Conservation (phyloP, 2,888 invertebrate species). For the Dryomyza anilis region DNA sequence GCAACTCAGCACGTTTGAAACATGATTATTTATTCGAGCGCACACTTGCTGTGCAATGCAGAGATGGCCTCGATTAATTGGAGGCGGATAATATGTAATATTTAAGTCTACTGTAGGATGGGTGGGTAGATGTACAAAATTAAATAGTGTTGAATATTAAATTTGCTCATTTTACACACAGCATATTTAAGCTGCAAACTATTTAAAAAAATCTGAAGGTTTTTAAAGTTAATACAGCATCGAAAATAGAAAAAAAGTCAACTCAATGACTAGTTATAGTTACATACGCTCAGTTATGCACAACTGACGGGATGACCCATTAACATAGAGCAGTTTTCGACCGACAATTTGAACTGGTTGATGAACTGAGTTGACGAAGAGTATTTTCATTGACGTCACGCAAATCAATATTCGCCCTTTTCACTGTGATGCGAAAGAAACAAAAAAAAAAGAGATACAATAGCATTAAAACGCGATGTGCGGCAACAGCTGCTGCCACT, state of each 20-base stretch:
- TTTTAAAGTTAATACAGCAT: too few relatives aligned
- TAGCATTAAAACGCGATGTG: background rate
- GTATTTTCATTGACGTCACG: conserved; percentile 13
- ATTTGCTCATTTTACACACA: background rate
- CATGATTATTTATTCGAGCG: background rate
- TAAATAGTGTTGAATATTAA: background rate
- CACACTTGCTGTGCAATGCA: background rate
- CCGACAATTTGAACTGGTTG: too few relatives aligned
- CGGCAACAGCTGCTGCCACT: background rate
- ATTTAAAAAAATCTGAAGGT: too few relatives aligned
- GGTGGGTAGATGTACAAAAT: background rate
- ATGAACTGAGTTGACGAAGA: too few relatives aligned
- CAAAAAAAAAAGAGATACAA: background rate
- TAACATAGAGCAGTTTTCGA: too few relatives aligned
- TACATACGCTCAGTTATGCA: too few relatives aligned
- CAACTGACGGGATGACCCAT: too few relatives aligned
- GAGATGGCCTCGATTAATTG: background rate
- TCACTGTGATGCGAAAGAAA: background rate
- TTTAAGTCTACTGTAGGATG: too few relatives aligned
- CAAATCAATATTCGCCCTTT: conserved; percentile 8
- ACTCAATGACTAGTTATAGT: too few relatives aligned
- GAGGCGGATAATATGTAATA: too few relatives aligned
- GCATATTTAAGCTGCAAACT: background rate
- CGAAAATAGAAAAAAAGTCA: too few relatives aligned
- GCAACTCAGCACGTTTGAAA: background rate